A percentile compares a stretch with the other conserved stretches of the same genome.
Conservation (phyloP, 2,113 vertebrate genomes). For the Cheirogaleus medius region DNA sequence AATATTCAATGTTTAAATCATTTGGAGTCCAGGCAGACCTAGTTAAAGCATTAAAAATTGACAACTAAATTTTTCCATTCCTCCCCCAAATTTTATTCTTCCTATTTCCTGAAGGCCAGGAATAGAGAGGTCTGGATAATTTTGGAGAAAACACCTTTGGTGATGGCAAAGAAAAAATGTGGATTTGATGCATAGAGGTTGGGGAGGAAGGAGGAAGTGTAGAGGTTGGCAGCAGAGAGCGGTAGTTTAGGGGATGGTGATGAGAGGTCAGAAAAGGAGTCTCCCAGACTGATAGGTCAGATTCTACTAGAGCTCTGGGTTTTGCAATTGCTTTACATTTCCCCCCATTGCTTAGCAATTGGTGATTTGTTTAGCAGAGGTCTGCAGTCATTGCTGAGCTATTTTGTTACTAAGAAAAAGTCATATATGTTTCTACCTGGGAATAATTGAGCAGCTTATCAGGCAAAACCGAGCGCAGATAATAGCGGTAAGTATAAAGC, state of each 20-base stretch:
- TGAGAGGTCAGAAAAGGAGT: not conserved
- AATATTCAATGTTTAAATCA: not conserved
- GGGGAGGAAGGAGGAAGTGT: not conserved
- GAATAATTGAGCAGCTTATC: not conserved
- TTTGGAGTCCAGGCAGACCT: not conserved
- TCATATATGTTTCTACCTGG: not conserved
- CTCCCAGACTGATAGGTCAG: not conserved
- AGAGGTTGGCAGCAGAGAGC: not conserved
- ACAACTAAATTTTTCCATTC: not conserved
- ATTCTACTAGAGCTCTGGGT: not conserved
- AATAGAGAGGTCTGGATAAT: not conserved
- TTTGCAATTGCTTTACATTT: not conserved
- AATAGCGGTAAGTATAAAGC: not conserved
- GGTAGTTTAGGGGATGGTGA: not conserved
- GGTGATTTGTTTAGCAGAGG: not conserved
- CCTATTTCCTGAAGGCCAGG: not conserved
- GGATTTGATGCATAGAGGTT: not conserved
- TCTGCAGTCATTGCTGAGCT: not conserved
- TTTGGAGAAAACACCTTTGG: not conserved
- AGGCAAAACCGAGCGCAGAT: not conserved
- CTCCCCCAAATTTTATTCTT: not conserved
- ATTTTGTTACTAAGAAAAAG: constrained; percentile 43
- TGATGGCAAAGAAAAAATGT: not conserved
- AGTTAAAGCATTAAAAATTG: not conserved
- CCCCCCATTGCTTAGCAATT: not conserved